phyloP scores from a whole-genome alignment of 2,888 invertebrate genomes.

The Lasioglossum villosulum region DNA sequence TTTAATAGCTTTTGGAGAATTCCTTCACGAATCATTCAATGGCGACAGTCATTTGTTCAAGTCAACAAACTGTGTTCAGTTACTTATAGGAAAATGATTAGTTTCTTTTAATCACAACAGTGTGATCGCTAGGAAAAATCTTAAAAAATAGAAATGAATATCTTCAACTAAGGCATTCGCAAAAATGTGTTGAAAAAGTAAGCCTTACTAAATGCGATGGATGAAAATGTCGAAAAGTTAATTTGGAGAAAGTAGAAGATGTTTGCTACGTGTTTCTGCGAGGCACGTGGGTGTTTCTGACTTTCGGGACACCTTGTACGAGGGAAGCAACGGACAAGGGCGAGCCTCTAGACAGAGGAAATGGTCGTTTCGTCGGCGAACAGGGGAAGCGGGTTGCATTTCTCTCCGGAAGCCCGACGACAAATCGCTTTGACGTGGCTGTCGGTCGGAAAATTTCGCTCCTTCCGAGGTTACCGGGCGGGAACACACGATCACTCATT shows the following conservation, averaged over 20 bases:
- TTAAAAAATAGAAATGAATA: too few species aligned
- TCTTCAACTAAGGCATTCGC: too few species aligned
- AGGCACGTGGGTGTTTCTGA: background rate
- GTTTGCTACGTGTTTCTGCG: background rate
- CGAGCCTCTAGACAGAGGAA: conserved; percentile 70
- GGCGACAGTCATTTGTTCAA: too few species aligned
- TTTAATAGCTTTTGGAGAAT: too few species aligned
- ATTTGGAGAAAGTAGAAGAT: background rate
- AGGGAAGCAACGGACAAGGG: conserved; percentile 24
- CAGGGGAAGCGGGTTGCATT: conserved; percentile 66
- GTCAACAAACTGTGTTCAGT: too few species aligned
- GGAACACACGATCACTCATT: conserved; percentile 70
- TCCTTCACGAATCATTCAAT: too few species aligned
- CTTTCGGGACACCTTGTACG: background rate
- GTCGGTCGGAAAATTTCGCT: conserved; percentile 78
- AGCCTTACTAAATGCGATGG: too few species aligned
- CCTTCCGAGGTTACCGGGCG: conserved; percentile 70
- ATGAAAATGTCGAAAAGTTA: background rate
- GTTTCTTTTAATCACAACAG: too few species aligned
- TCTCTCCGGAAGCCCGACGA: conserved; percentile 72
- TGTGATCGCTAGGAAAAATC: too few species aligned
- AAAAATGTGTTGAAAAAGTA: too few species aligned
- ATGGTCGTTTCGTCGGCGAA: conserved; percentile 67
- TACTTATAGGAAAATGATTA: too few species aligned
- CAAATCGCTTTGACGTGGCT: conserved; percentile 81